Percentiles rank a stretch among this genome's conserved stretches.
Conservation (phyloP, 64 coral and sea anemone species). For the Montipora capricornis region DNA sequence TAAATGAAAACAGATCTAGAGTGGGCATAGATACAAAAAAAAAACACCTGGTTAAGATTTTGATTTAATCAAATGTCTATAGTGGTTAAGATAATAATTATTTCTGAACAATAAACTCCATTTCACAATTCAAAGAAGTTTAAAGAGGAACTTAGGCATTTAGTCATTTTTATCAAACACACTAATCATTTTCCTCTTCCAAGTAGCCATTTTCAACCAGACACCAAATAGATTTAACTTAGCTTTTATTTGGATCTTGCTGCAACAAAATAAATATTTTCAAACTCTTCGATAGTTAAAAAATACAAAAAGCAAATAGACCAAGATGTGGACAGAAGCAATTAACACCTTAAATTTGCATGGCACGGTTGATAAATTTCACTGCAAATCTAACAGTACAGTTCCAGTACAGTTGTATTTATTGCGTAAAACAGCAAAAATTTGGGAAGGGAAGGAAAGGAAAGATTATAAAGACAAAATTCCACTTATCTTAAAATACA, state of each 20-base stretch:
- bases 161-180: not conserved
- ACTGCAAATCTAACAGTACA: not conserved
- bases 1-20: too few relatives aligned
- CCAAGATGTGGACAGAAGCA: not conserved
- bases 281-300: not conserved
- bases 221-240: not conserved
- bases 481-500: not conserved
- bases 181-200: not conserved
- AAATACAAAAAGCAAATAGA: not conserved
- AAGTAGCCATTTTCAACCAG: not conserved
- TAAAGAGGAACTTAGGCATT: not conserved
- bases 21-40: too few relatives aligned
- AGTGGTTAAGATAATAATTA: not conserved
- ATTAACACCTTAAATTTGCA: conserved; percentile 6
- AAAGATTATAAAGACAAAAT: not conserved
- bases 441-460: not conserved
- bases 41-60: not conserved
- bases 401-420: not conserved
- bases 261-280: too few relatives aligned
- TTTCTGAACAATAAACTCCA: not conserved
- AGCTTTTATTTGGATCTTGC: not conserved
- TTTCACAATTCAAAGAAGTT: not conserved
- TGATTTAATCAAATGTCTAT: not conserved
- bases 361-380: not conserved
- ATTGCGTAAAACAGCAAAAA: not conserved